Evolutionary conservation across 2,113 vertebrate species (phyloP).

Genomic region (Hippocampus zosterae): DNA sequence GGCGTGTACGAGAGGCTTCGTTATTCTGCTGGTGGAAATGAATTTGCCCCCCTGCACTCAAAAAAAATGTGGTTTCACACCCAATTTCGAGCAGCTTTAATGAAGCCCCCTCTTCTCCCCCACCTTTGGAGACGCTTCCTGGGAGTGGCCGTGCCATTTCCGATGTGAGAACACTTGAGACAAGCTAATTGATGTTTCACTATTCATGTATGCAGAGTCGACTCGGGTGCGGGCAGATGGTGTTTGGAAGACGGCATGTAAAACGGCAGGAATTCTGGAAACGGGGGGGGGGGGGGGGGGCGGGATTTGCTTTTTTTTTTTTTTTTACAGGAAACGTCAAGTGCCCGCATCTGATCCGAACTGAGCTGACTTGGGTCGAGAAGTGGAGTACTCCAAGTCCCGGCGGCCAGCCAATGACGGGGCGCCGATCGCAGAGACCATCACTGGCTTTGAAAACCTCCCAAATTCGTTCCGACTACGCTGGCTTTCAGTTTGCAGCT

Average conservation of each 20-base stretch:
- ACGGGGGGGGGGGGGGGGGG: neutral
- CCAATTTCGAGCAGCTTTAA: constrained; percentile 63
- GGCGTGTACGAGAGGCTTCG: neutral
- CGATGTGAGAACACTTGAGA: constrained; percentile 55
- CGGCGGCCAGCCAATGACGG: too few relatives aligned
- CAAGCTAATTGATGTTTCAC: constrained; percentile 57
- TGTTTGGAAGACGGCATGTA: constrained; percentile 42
- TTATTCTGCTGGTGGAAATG: constrained; percentile 46
- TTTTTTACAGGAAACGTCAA: constrained; percentile 4
- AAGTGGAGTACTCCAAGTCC: too few relatives aligned
- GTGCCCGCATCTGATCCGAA: constrained; percentile 4
- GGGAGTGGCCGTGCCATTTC: constrained; percentile 39
- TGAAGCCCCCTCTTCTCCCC: constrained; percentile 49
- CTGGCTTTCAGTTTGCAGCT: too few relatives aligned
- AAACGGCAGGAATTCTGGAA: constrained; percentile 22
- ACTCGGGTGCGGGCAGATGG: constrained; percentile 52
- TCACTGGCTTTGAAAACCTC: too few relatives aligned
- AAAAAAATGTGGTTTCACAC: constrained; percentile 47
- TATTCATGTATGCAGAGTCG: constrained; percentile 48
- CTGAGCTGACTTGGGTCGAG: neutral
- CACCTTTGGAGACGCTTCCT: constrained; percentile 46
- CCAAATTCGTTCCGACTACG: too few relatives aligned
- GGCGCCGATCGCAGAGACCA: too few relatives aligned
- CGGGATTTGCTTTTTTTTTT: neutral
- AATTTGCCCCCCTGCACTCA: constrained; percentile 66